Evolutionary conservation across 2,797 vertebrate species (phyloP).

Genomic region (Botia almorhae): DNA sequence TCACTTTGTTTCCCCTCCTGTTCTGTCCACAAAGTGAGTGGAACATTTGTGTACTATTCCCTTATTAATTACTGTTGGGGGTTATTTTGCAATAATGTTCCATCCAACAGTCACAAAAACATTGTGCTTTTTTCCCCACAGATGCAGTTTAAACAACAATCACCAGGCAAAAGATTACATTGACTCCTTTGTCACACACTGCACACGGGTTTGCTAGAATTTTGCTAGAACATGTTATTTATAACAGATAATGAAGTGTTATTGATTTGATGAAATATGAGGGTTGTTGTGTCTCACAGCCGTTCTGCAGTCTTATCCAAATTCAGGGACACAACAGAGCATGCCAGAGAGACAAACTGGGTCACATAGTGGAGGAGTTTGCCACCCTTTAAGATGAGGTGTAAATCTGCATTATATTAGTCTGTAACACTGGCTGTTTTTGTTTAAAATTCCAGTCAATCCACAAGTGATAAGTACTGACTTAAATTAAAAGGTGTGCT

Average conservation of each 20-base stretch:
- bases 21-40: slow-evolving; percentile 94
- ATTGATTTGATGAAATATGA: background rate
- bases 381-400: slow-evolving; percentile 98
- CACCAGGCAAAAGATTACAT: slow-evolving; percentile 99
- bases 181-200: slow-evolving; percentile 97
- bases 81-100: background rate
- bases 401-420: slow-evolving; percentile 28
- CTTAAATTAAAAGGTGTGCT: no score
- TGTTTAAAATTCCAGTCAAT: no score
- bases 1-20: slow-evolving; percentile 96
- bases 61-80: background rate
- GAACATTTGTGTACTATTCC: background rate
- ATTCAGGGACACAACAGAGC: slow-evolving; percentile 98
- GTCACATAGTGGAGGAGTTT: slow-evolving; percentile 98
- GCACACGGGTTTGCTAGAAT: slow-evolving; percentile 86
- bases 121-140: slow-evolving; percentile 61
- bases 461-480: no score
- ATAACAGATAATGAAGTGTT: background rate
- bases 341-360: slow-evolving; percentile 96
- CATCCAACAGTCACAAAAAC: background rate
- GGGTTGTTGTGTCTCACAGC: slow-evolving; percentile 71
- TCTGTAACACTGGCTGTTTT: background rate
- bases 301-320: slow-evolving; percentile 97
- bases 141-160: slow-evolving; percentile 97
- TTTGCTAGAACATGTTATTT: background rate